Conservation (phyloP, 2,113 vertebrate genomes). For the Cheirogaleus medius region DNA sequence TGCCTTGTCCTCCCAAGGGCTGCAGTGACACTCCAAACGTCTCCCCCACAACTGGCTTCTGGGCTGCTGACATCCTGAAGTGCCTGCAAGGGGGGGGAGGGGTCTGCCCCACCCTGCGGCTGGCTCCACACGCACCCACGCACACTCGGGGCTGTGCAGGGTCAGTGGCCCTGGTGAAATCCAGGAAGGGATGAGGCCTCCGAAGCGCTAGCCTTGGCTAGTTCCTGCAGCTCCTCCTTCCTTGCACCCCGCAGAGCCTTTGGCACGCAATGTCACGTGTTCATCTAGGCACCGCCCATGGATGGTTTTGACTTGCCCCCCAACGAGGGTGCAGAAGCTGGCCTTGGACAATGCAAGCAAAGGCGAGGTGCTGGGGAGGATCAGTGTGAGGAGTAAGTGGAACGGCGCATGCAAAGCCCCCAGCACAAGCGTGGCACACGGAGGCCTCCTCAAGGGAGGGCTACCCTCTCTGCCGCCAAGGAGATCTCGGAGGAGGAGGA, state of each 20-base stretch:
- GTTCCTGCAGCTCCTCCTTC: neutral
- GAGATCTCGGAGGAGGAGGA: neutral
- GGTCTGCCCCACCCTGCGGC: neutral
- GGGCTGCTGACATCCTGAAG: neutral
- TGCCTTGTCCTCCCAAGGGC: neutral
- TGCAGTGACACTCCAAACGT: neutral
- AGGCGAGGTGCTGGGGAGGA: neutral
- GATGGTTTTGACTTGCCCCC: neutral
- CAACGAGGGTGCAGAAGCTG: neutral
- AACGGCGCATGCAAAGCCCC: neutral
- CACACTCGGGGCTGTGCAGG: neutral
- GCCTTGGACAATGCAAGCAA: neutral
- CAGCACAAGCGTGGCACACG: neutral
- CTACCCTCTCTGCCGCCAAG: neutral
- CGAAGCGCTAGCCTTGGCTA: neutral
- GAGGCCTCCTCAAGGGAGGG: neutral
- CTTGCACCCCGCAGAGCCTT: neutral
- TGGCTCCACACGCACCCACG: neutral
- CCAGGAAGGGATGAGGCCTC: neutral
- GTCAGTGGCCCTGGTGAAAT: neutral
- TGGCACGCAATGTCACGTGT: accelerated
- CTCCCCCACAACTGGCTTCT: neutral
- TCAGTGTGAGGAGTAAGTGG: neutral
- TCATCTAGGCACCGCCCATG: neutral
- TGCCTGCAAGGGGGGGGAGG: neutral